phyloP scores from a whole-genome alignment of 2,113 vertebrate species.

The Macquaria ambigua region DNA sequence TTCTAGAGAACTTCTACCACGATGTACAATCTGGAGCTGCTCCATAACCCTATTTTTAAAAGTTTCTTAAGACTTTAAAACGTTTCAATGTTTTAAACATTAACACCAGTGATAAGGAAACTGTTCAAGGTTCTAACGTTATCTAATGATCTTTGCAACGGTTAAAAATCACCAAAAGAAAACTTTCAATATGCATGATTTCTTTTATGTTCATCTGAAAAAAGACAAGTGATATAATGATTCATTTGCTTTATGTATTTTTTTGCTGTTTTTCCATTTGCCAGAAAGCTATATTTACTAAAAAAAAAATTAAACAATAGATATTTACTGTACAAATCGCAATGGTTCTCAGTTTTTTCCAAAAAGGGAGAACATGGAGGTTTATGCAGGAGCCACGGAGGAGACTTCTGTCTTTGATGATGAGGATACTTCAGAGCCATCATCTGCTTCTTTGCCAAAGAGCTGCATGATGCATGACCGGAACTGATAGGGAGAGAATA shows the following conservation, averaged over 20 bases:
- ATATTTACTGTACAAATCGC: slow-evolving; percentile 71
- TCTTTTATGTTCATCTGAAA: slow-evolving; percentile 60
- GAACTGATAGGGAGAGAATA: slow-evolving; percentile 82
- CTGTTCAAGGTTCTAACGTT: neutral
- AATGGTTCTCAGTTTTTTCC: slow-evolving; percentile 18
- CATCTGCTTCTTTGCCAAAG: slow-evolving; percentile 90
- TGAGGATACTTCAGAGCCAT: slow-evolving; percentile 88
- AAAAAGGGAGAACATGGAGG: slow-evolving; percentile 19
- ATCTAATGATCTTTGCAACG: neutral
- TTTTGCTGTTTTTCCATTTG: slow-evolving; percentile 70
- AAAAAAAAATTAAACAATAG: slow-evolving; percentile 53
- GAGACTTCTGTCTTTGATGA: slow-evolving; percentile 91
- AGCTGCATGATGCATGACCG: slow-evolving; percentile 90
- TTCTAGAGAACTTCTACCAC: neutral
- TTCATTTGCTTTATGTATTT: slow-evolving; percentile 35
- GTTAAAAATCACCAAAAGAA: neutral
- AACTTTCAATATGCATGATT: slow-evolving; percentile 17
- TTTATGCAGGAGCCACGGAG: slow-evolving; percentile 90
- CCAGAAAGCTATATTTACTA: slow-evolving; percentile 70
- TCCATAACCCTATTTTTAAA: neutral
- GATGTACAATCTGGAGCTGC: neutral
- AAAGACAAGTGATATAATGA: slow-evolving; percentile 48
- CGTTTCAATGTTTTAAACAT: neutral
- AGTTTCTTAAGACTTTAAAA: neutral
- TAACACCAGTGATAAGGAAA: neutral